Evolutionary conservation across 2,113 vertebrate genomes (phyloP), one percentile per base, ranked within the genome.

Genomic region (Petroica traversi): DNA sequence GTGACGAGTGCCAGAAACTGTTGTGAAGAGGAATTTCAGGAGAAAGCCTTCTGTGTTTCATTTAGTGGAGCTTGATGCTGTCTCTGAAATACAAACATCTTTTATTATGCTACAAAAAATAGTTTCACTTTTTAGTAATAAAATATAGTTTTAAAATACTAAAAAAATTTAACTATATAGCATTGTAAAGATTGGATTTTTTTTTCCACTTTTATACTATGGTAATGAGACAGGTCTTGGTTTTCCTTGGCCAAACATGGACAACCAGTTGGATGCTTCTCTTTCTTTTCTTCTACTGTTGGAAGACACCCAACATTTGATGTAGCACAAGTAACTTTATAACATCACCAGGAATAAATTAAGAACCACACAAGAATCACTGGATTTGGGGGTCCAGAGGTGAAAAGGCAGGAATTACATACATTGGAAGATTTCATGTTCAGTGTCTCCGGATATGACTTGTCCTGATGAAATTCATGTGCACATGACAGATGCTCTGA

Each of bases 71-170:
- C 57, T 91, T 88, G 81, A 82, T 85, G 68, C 75, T 73, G 67
- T 88, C 95, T 92, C 88, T 85, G 89, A 95, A 92, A 91, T 95
- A 95, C 90, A 96, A 96, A 96, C 52, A 36, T 51, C 49, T 90
- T 95, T 71, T 63, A 67, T 77, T 87, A 72, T 17, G 51, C 78
- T 97, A 97, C 84, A 89, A 96, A 97, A 97, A 96, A 96, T 92
- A 97, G 67, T 89, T 88, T 79, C 40, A 45, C 48, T 52, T 94
- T 91, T 88, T 89, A 5, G 28, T 95, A 96, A 67, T 84, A 97
- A 97, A 97, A 97, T 95, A 96, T 45, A 96, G 48, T 15, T 97
- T 91, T 90, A 38, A 88, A 84, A 90, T 67, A 88, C 36, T 94
- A 3, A 78, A 96, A 95, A 96, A 96, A 48, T 8, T 36, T 82